A percentile compares a stretch with the other conserved stretches of the same genome.
Evolutionary conservation across 92 coral and sea anemone species (phyloP).

Genomic region (Epizoanthus stellaris): DNA sequence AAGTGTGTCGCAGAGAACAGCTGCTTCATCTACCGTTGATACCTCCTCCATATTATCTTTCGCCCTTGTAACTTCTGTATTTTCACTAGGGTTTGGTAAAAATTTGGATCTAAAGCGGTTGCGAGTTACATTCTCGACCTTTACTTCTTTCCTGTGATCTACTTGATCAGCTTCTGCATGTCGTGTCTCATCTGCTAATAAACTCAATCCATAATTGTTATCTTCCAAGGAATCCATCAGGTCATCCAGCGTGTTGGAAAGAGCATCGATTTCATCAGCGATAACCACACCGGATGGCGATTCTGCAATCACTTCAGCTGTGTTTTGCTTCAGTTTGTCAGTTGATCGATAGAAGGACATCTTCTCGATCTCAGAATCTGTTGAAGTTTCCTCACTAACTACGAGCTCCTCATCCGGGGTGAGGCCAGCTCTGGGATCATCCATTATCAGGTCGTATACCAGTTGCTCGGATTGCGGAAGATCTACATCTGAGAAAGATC

Average conservation of each 20-base stretch:
- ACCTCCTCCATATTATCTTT: background rate
- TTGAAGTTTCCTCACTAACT: slow-evolving; percentile 20
- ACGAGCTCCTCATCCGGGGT: slow-evolving; percentile 10
- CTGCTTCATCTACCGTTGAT: slow-evolving; percentile 22
- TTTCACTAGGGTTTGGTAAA: no score
- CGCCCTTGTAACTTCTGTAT: background rate
- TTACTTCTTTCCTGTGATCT: no score
- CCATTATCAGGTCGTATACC: slow-evolving; percentile 33
- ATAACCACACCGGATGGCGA: background rate
- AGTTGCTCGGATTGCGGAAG: slow-evolving; percentile 27
- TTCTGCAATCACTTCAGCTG: background rate
- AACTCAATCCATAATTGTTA: background rate
- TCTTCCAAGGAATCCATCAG: slow-evolving; percentile 31
- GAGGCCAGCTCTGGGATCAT: slow-evolving; percentile 11
- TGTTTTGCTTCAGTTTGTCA: slow-evolving; percentile 1
- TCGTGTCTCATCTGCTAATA: background rate
- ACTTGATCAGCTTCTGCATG: background rate
- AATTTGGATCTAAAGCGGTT: no score
- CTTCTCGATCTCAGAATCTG: slow-evolving; percentile 26
- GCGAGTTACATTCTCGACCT: no score
- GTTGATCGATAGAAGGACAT: background rate
- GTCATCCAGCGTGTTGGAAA: slow-evolving; percentile 24
- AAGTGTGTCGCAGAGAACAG: slow-evolving; percentile 26
- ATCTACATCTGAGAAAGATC: background rate
- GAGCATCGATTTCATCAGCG: slow-evolving; percentile 25